Conservation (phyloP, 2,888 invertebrate genomes). For the Plebejus argus region DNA sequence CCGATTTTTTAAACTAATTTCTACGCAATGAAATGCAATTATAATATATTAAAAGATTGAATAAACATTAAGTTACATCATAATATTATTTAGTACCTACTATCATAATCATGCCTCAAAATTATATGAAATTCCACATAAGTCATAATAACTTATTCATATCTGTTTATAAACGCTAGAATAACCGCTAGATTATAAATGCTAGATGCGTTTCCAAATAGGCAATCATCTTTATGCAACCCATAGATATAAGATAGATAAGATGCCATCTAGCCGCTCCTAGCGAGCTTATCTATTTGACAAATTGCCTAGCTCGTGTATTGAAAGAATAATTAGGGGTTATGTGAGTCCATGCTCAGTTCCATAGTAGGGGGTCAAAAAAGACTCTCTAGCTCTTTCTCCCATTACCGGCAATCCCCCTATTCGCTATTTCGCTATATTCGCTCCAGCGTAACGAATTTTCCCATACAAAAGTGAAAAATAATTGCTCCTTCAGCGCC, state of each 20-base stretch:
- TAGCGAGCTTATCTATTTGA: slow-evolving; percentile 40
- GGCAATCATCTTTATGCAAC: slow-evolving; percentile 5
- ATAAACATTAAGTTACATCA: no score
- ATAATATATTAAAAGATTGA: no score
- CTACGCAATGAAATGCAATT: no score
- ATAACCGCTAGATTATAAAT: no score
- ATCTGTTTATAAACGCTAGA: neutral
- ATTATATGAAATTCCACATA: neutral
- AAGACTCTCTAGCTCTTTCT: no score
- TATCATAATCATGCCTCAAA: neutral
- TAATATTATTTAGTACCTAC: neutral
- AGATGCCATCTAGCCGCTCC: slow-evolving; percentile 35
- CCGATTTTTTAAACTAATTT: no score
- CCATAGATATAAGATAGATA: slow-evolving; percentile 7
- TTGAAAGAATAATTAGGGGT: slow-evolving; percentile 34
- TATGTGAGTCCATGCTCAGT: slow-evolving; percentile 13
- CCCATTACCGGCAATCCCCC: no score
- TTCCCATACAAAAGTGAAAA: no score
- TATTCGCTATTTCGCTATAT: no score
- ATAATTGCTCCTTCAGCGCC: no score
- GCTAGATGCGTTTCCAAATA: neutral
- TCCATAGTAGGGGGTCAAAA: neutral
- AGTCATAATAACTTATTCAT: slow-evolving; percentile 16
- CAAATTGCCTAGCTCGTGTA: slow-evolving; percentile 39
- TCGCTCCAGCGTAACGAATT: no score